Evolutionary conservation across 2,113 vertebrate species (phyloP).

Genomic region (Prunella fulvescens): DNA sequence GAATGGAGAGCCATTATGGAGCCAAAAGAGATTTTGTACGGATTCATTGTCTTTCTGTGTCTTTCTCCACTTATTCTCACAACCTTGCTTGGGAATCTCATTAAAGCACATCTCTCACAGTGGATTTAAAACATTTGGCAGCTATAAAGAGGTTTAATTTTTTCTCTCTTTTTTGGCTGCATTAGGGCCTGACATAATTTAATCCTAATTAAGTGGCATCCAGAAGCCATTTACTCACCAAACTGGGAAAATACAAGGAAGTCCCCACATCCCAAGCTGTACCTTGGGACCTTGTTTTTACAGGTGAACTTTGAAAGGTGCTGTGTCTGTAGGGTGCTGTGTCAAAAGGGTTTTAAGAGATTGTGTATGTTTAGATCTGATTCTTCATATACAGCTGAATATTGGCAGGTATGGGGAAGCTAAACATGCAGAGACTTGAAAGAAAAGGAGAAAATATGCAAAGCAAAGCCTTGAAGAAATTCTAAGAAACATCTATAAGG

Average conservation of each 20-base stretch:
- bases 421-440: background rate
- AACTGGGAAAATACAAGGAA: background rate
- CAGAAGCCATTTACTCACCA: background rate
- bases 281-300: background rate
- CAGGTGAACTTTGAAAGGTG: background rate
- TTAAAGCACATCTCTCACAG: background rate
- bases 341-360: background rate
- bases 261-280: background rate
- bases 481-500: background rate
- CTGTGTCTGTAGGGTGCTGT: background rate
- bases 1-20: accelerated
- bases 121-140: background rate
- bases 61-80: background rate
- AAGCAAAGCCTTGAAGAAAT: background rate
- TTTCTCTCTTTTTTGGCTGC: background rate
- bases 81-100: background rate
- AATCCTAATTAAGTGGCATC: background rate
- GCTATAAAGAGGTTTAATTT: background rate
- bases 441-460: background rate
- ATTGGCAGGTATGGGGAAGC: background rate
- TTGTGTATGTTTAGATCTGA: background rate
- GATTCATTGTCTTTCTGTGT: background rate
- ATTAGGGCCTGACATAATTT: background rate
- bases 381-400: background rate
- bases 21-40: background rate